phyloP scores from a whole-genome alignment of 2,888 invertebrate species.

The Drosophila siamana region DNA sequence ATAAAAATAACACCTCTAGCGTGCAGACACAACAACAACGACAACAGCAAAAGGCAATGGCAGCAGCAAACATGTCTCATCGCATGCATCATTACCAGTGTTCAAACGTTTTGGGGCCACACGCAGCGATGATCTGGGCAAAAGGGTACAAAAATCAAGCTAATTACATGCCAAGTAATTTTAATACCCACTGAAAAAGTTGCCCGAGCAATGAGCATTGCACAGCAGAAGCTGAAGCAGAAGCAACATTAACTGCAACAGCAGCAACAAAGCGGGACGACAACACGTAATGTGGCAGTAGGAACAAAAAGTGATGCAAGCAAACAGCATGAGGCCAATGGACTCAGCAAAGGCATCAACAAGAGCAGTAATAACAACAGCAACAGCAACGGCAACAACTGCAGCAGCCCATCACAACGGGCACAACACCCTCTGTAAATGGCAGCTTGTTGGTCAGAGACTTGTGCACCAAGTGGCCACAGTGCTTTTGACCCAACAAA shows the following conservation, averaged over 20 bases:
- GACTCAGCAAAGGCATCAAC: slow-evolving; percentile 52
- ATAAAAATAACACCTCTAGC: slow-evolving; percentile 75
- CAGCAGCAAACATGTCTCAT: slow-evolving; percentile 43
- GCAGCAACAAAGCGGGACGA: slow-evolving; percentile 31
- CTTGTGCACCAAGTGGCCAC: slow-evolving; percentile 30
- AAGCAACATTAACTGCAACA: slow-evolving; percentile 22
- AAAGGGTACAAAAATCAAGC: slow-evolving; percentile 62
- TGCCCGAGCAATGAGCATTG: slow-evolving; percentile 71
- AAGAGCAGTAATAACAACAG: slow-evolving; percentile 28
- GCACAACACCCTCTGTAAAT: slow-evolving; percentile 64
- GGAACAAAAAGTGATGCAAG: slow-evolving; percentile 73
- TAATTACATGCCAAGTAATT: slow-evolving; percentile 82
- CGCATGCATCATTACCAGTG: slow-evolving; percentile 42
- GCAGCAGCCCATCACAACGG: slow-evolving; percentile 40
- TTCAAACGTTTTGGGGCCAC: slow-evolving; percentile 64
- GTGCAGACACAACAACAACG: slow-evolving; percentile 33
- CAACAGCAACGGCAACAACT: slow-evolving; percentile 24
- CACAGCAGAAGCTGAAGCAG: slow-evolving; percentile 44
- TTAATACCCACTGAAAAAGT: slow-evolving; percentile 67
- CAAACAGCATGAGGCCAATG: slow-evolving; percentile 80
- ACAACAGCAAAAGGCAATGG: neutral
- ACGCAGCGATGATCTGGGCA: slow-evolving; percentile 67
- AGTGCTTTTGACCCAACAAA: slow-evolving; percentile 72
- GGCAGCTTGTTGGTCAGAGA: slow-evolving; percentile 58
- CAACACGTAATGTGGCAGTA: slow-evolving; percentile 68